Conservation (phyloP, 2,888 invertebrate genomes). For the Hartigia nigra region DNA sequence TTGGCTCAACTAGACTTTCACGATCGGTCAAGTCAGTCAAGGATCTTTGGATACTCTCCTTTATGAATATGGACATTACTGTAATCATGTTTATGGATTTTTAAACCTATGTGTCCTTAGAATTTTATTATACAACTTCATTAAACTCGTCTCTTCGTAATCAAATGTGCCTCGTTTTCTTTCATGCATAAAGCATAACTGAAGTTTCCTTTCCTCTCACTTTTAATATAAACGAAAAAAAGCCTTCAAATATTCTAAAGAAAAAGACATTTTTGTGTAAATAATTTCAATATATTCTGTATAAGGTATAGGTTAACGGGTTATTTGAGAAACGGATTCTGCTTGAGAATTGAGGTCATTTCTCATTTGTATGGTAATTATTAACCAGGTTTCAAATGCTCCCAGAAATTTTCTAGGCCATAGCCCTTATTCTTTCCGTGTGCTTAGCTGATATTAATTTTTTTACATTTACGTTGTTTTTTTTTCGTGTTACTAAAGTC, state of each 20-base stretch:
- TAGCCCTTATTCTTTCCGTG: neutral
- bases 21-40: constrained; percentile 51
- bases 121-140: neutral
- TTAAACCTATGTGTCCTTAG: neutral
- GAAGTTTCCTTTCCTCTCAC: neutral
- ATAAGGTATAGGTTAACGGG: neutral
- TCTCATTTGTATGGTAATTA: constrained; percentile 18
- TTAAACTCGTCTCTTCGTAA: neutral
- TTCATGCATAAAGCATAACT: too few relatives aligned
- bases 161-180: neutral
- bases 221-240: neutral
- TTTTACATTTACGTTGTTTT: neutral
- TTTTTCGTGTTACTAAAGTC: neutral
- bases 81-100: neutral
- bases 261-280: neutral
- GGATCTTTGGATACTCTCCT: constrained; percentile 43
- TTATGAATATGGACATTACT: constrained; percentile 41
- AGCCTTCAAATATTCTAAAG: neutral
- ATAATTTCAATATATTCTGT: neutral
- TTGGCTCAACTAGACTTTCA: constrained; percentile 46
- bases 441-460: neutral
- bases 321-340: neutral
- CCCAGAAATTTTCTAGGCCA: constrained; percentile 17
- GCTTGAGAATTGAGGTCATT: constrained; percentile 15
- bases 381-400: constrained; percentile 10